Base-by-base conservation (phyloP, 2,888 invertebrate genomes). In the Apodemia duryi region DNA sequence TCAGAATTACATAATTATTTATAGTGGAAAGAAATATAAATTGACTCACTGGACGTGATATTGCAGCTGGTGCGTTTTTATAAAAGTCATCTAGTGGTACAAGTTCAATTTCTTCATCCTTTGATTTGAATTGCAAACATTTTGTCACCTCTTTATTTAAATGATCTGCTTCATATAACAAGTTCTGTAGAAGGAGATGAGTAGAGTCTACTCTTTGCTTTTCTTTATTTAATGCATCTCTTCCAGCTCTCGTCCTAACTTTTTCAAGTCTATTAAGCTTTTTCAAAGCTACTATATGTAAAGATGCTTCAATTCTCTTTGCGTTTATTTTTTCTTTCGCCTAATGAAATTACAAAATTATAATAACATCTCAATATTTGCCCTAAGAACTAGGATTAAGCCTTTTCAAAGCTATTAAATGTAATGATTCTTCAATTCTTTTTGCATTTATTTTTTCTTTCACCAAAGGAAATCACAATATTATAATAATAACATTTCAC, bases 81-180 rank as follows among this genome's bases (percentile, higher is more conserved):
- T 95, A 96, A 83, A 98, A 98, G 76, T 97, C 96, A 66, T 96
- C 95, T 63, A 96, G 93, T 0, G 96, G 86, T 1, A 99, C 96
- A 63, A 99, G 91, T 77, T 98, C 96, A 75, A 99, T 97, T 78
- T 96, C 96, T 86, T 98, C 97, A 93, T 98, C 98, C 83, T 97
- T 97, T 10, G 98, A 98, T 81, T 97, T 98, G 81, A 98, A 98
- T 79, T 98, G 97, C 68, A 98, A 93, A 79, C 98, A 98, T 78
- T 98, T 97, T 29, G 96, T 95, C n/a, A 98, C 97, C 93, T 99
- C 98, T 74, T 97, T 97, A 73, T 97, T 96, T 29, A 99, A 92
- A 90, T 99, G 98, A 80, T 97, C 96, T 9, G 97, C 95, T 93
- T 99, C 99, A 83, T 99, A 99, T 6, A 98, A 89, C 63, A 99